A percentile compares a stretch with the other conserved stretches of the same genome.
Conservation (phyloP, 2,113 vertebrate genomes). For the Pseudopipra pipra region DNA sequence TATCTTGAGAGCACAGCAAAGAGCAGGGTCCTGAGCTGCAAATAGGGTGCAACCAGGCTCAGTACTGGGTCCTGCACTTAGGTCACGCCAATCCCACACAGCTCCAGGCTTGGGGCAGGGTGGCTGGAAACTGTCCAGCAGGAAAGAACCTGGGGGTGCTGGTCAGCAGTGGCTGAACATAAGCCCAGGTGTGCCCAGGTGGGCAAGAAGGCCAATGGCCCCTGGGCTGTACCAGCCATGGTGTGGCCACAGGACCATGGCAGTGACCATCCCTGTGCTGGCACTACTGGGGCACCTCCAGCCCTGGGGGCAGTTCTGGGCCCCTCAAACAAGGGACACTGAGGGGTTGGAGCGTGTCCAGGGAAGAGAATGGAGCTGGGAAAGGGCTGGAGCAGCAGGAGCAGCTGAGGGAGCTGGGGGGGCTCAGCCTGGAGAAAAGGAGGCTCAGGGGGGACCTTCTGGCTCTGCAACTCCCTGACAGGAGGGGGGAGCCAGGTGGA, state of each 20-base stretch:
- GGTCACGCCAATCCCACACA: background rate
- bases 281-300: background rate
- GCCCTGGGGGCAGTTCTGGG: background rate
- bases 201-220: background rate
- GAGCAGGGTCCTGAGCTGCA: background rate
- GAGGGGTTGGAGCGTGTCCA: background rate
- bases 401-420: background rate
- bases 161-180: background rate
- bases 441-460: background rate
- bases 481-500: fast-evolving
- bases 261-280: background rate
- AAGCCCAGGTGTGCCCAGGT: background rate
- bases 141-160: background rate
- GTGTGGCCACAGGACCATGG: background rate
- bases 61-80: background rate
- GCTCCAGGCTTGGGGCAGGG: background rate
- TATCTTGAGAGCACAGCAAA: background rate
- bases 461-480: background rate
- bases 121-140: background rate
- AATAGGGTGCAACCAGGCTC: background rate
- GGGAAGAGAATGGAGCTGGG: fast-evolving
- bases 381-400: background rate
- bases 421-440: background rate
- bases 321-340: fast-evolving
- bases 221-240: background rate